Percentiles rank a stretch among this genome's conserved stretches.
phyloP scores from a whole-genome alignment of 2,113 vertebrate genomes.

The Balaeniceps rex region DNA sequence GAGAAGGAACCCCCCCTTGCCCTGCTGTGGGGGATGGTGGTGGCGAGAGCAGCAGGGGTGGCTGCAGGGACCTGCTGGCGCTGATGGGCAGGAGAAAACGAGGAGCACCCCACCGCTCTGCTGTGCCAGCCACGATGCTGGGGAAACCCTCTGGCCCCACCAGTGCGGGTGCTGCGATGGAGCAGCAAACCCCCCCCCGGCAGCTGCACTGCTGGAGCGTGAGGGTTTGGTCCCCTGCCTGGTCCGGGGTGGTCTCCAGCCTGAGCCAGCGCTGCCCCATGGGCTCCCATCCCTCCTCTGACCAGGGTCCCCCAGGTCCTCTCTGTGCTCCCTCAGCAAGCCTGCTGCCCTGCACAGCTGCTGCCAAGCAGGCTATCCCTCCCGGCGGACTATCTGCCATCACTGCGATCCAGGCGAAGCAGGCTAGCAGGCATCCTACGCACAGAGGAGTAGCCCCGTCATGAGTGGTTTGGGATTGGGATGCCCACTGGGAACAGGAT shows the following conservation, averaged over 20 bases:
- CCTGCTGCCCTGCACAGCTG: neutral
- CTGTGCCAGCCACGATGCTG: neutral
- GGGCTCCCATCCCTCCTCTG: neutral
- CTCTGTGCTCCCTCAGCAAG: accelerated
- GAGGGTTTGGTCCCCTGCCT: neutral
- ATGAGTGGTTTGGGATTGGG: neutral
- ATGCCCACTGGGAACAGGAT: accelerated
- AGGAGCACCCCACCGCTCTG: neutral
- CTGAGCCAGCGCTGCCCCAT: neutral
- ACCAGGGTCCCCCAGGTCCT: too few species aligned
- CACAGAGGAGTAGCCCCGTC: too few species aligned
- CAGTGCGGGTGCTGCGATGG: neutral
- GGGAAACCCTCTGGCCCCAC: neutral
- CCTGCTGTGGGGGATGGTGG: neutral
- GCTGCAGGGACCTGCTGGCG: neutral
- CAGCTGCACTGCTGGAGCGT: neutral
- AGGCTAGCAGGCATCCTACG: neutral
- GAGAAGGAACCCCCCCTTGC: neutral
- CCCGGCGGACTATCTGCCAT: accelerated
- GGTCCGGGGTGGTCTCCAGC: accelerated
- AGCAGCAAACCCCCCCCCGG: neutral
- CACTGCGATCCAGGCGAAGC: accelerated
- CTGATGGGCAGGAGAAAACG: neutral
- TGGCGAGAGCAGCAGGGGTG: neutral
- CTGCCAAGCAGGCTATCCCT: neutral